Evolutionary conservation across 2,113 vertebrate genomes (phyloP).

Genomic region (Scolopax mira): DNA sequence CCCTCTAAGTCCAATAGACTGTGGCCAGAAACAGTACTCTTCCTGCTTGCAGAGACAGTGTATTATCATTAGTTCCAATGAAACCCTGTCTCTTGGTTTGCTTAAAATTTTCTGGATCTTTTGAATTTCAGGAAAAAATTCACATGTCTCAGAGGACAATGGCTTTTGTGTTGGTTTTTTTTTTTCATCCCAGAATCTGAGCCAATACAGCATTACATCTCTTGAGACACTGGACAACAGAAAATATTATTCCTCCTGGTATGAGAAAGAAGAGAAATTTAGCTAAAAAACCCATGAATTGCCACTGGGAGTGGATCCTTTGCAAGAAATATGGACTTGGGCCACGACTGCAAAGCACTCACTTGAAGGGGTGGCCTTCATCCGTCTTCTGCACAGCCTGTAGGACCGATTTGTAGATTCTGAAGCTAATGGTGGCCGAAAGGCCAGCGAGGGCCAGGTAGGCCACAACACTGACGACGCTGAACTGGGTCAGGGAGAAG

Average conservation of each 20-base stretch:
- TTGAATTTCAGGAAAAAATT: background rate
- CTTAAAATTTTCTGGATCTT: background rate
- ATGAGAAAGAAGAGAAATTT: background rate
- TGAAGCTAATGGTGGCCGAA: slow-evolving; percentile 97
- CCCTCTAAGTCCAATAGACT: background rate
- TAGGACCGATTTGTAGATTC: slow-evolving; percentile 98
- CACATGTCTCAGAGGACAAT: rapidly evolving
- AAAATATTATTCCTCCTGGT: background rate
- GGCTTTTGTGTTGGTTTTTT: background rate
- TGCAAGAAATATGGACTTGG: background rate
- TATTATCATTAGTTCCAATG: background rate
- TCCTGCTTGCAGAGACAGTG: background rate
- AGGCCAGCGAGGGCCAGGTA: slow-evolving; percentile 95
- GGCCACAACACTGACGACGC: slow-evolving; percentile 94
- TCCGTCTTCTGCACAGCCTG: slow-evolving; percentile 99
- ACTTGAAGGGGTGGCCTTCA: slow-evolving; percentile 98
- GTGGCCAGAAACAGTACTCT: background rate
- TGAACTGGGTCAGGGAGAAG: slow-evolving; percentile 99
- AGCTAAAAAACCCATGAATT: background rate
- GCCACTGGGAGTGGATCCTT: background rate
- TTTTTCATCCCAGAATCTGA: background rate
- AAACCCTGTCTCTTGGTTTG: background rate
- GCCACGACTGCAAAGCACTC: slow-evolving; percentile 52
- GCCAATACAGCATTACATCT: background rate
- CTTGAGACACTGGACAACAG: background rate